Base-by-base conservation (phyloP, 2,113 vertebrate species). In the Acanthochromis polyacanthus region DNA sequence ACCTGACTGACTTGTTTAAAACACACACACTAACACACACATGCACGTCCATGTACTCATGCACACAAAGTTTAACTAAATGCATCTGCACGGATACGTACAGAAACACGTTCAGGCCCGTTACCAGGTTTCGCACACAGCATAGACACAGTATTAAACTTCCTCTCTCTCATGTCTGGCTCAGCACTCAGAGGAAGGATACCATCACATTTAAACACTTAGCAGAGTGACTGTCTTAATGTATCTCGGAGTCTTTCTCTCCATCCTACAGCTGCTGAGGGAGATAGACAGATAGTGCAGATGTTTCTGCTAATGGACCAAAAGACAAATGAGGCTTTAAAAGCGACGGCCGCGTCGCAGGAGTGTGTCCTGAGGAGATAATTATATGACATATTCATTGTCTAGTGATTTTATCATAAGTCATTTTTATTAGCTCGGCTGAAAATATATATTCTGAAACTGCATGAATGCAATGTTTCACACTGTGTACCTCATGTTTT, bases 301-400 rank as follows among this genome's bases (percentile, higher is more conserved):
- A 93, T 91, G 89, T 95, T 94, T 82, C 91, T 81, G 40, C 90
- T 95, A 95, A 96, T 94, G 92, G 93, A 94, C 93, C 84, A 86
- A 88, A 95, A 93, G 94, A 96, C 92, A 92, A 94, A 94, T 94
- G 88, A 84, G 83, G 36, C 67, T 88, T 90, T 90, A 87, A 92
- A 82, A 79, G 81, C 55, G 66, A 84, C 60, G 86, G 80, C 83
- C 79, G 59, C 91, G 53, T 81, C 84, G 62, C 86, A 88, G 93
- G 91, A 89, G 91, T 93, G 86, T 89, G 91, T 95, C 94, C 81
- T 25, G 30, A 55, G 45, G 60, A 91, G 89, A 93, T 92, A 91
- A 91, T 93, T 90, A 85, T 84, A 78, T 85, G 88, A 91, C 84
- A 84, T 80, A 89, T 90, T 90, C 79, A 75, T 81, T 69, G 78